Conservation (phyloP, 2,113 vertebrate genomes). For the Coptodon bakossiorum region DNA sequence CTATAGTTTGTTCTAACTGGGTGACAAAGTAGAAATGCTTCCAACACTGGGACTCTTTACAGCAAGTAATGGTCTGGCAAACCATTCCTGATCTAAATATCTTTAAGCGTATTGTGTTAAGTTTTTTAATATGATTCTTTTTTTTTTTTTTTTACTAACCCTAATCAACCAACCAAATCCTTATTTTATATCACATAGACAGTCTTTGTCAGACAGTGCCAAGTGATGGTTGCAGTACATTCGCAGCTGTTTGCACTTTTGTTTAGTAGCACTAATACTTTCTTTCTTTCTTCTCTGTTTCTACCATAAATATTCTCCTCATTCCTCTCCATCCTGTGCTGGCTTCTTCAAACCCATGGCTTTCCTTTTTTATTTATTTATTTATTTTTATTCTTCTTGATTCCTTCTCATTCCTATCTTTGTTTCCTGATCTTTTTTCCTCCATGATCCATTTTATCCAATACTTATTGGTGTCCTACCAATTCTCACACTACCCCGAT, state of each 20-base stretch:
- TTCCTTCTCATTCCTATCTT: slow-evolving; percentile 2
- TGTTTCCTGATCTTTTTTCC: background rate
- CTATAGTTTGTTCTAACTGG: background rate
- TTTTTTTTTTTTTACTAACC: background rate
- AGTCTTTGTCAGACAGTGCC: background rate
- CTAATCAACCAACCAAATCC: background rate
- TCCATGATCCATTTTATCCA: background rate
- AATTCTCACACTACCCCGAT: slow-evolving; percentile 33
- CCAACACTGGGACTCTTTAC: slow-evolving; percentile 16
- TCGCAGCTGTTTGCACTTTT: background rate
- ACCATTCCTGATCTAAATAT: background rate
- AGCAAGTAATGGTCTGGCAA: background rate
- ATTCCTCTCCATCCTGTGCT: background rate
- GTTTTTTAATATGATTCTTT: background rate
- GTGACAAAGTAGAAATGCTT: slow-evolving; percentile 31
- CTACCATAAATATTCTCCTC: slow-evolving; percentile 60
- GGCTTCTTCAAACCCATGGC: background rate
- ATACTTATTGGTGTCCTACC: background rate
- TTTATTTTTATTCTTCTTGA: background rate
- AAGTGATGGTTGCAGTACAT: slow-evolving; percentile 61
- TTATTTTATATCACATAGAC: background rate
- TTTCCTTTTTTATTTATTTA: background rate
- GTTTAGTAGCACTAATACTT: slow-evolving; percentile 72
- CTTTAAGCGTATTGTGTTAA: accelerated
- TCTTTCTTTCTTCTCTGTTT: slow-evolving; percentile 57